phyloP scores from a whole-genome alignment of 2,113 vertebrate species.

The Tragelaphus imberbis region DNA sequence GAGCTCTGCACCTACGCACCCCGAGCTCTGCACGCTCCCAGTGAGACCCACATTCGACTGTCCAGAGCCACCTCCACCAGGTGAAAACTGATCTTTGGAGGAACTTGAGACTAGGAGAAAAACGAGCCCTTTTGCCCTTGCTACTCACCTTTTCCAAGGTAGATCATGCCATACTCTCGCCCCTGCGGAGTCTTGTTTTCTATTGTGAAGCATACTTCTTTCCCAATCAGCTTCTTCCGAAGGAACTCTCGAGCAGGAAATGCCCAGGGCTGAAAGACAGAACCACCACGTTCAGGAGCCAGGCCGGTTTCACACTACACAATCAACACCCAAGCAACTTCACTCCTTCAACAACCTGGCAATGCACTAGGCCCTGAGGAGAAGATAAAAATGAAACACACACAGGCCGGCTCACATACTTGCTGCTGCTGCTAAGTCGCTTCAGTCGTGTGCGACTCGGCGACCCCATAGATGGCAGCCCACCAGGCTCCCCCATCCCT shows the following conservation, averaged over 20 bases:
- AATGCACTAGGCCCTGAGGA: not conserved
- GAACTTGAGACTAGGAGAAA: not conserved
- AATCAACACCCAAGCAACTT: not conserved
- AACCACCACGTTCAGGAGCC: not conserved
- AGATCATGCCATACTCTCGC: slow-evolving; percentile 96
- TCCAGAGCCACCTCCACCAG: no score
- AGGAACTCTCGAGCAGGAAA: slow-evolving; percentile 97
- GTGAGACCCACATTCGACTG: not conserved
- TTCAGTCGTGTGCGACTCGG: no score
- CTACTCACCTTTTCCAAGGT: slow-evolving; percentile 92
- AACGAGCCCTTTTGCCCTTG: not conserved
- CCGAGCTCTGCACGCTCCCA: not conserved
- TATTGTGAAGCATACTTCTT: slow-evolving; percentile 97
- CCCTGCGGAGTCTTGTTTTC: slow-evolving; percentile 91
- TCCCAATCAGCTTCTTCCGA: slow-evolving; percentile 96
- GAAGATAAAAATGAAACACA: not conserved
- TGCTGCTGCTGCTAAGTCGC: no score
- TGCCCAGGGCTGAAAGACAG: slow-evolving; percentile 89
- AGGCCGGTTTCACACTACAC: not conserved
- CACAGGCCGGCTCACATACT: not conserved
- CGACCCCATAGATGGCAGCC: no score
- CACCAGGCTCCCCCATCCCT: no score
- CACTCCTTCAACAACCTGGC: not conserved
- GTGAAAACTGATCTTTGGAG: not conserved
- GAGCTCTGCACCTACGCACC: not conserved